Evolutionary conservation across 2,113 vertebrate species (phyloP), one percentile per base, ranked within the genome.

Genomic region (Arenaria interpres): DNA sequence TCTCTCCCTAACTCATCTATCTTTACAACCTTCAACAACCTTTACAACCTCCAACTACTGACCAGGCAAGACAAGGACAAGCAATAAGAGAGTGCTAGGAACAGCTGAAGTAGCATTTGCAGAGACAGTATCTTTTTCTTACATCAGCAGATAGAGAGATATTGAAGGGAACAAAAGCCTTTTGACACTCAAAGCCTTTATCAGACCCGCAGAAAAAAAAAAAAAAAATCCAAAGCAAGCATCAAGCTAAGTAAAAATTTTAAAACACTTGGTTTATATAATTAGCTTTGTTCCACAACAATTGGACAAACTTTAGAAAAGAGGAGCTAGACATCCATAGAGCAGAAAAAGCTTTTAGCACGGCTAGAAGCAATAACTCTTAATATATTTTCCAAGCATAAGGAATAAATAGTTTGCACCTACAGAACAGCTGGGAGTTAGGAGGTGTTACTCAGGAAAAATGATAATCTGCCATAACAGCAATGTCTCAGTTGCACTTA

Each of bases 31-130:
- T 95, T 94, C 69, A 92, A 73, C 90, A 88, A 79, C 27, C 25
- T 90, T 73, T 73, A 57, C 30, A 79, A 39, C 76, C 57, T 83
- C 81, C 77, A 85, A 28, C 68, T 62, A 67, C 83, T 35, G 46
- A 74, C 66, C 72, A 92, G 83, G n/a, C 71, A 41, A 93, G 64
- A 81, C 59, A 90, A 96, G 94, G 91, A 92, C 91, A 92, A 92
- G 80, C 85, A 62, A 43, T 28, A 80, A 53, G 13, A 77, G 35
- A 17, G 14, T 9, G 10, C 25, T 71, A 81, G 66, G 64, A 92
- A 94, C 41, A 93, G 93, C 84, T 93, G 91, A 96, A 92, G 60
- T 24, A 87, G 89, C 76, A 95, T 27, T 86, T 90, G 56, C 46
- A 84, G 57, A 75, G 85, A 63, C 7, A 51, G 64, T 84, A 90